Percentiles rank a stretch among this genome's conserved stretches.
Evolutionary conservation across 2,888 invertebrate species (phyloP).

Genomic region (Cryptus armator): DNA sequence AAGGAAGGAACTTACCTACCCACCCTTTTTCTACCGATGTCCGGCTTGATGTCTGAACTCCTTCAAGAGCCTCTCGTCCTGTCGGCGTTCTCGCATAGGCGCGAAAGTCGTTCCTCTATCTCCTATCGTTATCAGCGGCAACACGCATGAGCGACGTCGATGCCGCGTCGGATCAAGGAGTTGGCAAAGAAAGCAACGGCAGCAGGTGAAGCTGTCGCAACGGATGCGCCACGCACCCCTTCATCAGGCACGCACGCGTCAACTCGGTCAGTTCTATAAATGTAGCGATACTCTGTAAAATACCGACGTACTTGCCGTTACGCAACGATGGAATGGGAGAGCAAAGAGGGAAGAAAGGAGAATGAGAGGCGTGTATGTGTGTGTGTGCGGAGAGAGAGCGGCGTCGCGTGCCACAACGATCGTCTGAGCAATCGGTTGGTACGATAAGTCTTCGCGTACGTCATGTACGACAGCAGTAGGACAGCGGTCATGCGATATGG

Average conservation of each 20-base stretch:
- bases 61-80: slow-evolving; percentile 34
- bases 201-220: slow-evolving; percentile 75
- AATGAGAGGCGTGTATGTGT: slow-evolving; percentile 21
- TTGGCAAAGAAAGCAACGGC: slow-evolving; percentile 38
- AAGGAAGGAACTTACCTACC: neutral
- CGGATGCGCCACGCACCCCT: slow-evolving; percentile 72
- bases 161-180: slow-evolving; percentile 20
- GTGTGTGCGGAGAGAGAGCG: slow-evolving; percentile 25
- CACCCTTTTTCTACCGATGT: slow-evolving; percentile 8
- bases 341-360: slow-evolving; percentile 25
- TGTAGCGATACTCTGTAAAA: neutral
- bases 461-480: slow-evolving; percentile 52
- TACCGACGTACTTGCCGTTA: slow-evolving; percentile 29
- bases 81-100: slow-evolving; percentile 1
- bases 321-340: slow-evolving; percentile 17
- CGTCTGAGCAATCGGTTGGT: slow-evolving; percentile 65
- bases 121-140: slow-evolving; percentile 58
- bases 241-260: slow-evolving; percentile 63
- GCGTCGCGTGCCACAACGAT: slow-evolving; percentile 70
- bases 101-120: slow-evolving; percentile 25
- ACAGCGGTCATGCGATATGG: slow-evolving; percentile 61
- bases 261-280: slow-evolving; percentile 40
- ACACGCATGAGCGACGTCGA: slow-evolving; percentile 62
- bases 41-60: slow-evolving; percentile 34
- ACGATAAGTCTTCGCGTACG: slow-evolving; percentile 68